Evolutionary conservation across 1,140 invertebrate genomes (phyloP), one percentile per base, ranked within the genome.

Genomic region (Leguminivora glycinivorella): DNA sequence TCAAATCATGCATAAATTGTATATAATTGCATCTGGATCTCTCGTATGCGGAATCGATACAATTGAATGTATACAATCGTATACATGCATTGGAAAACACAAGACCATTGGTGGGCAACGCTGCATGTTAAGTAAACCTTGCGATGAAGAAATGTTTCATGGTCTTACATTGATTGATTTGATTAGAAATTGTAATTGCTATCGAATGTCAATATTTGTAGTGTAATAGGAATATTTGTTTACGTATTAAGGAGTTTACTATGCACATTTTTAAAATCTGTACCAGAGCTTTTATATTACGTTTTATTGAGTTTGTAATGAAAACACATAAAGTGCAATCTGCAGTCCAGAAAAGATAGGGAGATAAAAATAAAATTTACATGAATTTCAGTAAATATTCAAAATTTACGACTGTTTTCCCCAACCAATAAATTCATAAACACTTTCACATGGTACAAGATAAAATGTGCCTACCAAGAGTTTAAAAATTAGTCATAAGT

Each of bases 1-100:
- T 63, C 58, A 63, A 63, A 63, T 63, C 58, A 29, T 63, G 58
- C 26, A 63, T 63, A 34, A 63, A 31, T 63, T 63, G 29, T 63
- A 63, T 29, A 63, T 29, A 63, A 63, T 63, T 63, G 58, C 58
- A 63, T 63, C n/a, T 63, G 58, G n/a, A 43, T 63, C 58, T 63
- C 58, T 34, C 58, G 26, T 63, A 63, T 17, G 26, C 26, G 58
- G 25, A 29, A 63, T 63, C n/a, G 26, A 9, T 63, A 12, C 29
- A 31, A 31, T 63, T 63, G 26, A 26, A 63, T 63, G 17, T 29
- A 29, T 63, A 17, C 7, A 63, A 26, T 29, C 17, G 58, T 29
- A 29, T 31, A 17, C n/a, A 63, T 60, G 56, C 56, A 60, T 24
- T 29, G 56, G 14, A n/a, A 38, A 56, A 26, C 14, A 26, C 56